A percentile compares a stretch with the other conserved stretches of the same genome.
These are phyloP conservation scores for Lasiurus borealis DNA, from an alignment of 2,113 vertebrate genomes.

Conservation along the genomic window DNA sequence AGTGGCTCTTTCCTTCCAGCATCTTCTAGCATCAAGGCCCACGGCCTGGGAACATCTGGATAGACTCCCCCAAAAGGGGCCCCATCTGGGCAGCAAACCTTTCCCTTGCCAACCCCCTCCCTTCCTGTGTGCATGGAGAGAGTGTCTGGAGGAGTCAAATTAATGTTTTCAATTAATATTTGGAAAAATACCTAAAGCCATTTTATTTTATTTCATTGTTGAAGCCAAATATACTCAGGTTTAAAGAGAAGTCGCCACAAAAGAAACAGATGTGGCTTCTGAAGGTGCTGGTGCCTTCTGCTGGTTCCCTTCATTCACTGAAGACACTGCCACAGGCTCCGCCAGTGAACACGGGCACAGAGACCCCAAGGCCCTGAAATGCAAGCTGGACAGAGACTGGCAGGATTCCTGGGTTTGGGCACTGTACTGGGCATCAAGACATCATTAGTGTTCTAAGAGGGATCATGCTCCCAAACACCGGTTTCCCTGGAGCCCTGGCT, in stretches of 20 bases:
- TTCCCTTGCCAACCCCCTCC: background rate
- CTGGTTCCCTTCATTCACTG: background rate
- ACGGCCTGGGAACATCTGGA: background rate
- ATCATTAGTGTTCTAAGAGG: background rate
- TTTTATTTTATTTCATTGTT: background rate
- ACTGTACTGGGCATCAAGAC: background rate
- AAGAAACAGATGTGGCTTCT: background rate
- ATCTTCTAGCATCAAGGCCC: background rate
- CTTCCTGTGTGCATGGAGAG: background rate
- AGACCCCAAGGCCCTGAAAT: background rate
- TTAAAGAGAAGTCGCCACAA: background rate
- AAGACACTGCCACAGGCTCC: background rate
- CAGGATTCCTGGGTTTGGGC: background rate
- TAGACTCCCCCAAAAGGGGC: background rate
- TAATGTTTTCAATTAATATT: slow-evolving; percentile 33
- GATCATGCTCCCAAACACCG: background rate
- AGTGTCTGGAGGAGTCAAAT: slow-evolving; percentile 41
- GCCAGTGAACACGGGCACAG: background rate
- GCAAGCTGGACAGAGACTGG: background rate
- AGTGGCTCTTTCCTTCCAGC: background rate
- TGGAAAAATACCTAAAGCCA: background rate
- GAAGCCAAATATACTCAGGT: background rate
- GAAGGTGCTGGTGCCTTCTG: background rate
- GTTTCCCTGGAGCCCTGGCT: background rate
- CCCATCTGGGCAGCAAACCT: background rate